Evolutionary conservation across 2,888 invertebrate species (phyloP).

Genomic region (Cryptophagus acutangulus): DNA sequence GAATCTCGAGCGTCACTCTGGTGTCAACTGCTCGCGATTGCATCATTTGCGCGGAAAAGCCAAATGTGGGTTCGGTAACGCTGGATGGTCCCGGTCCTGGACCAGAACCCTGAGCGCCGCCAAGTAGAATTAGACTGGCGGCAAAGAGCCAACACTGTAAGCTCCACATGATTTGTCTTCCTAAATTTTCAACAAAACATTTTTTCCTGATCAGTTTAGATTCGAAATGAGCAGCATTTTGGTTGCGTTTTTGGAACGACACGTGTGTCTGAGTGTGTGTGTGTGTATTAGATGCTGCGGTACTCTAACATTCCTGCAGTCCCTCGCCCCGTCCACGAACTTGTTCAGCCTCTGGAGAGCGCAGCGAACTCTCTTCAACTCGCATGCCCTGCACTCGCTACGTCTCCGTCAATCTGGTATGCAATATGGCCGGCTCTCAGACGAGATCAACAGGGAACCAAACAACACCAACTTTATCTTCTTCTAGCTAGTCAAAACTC

Average conservation of each 20-base stretch:
- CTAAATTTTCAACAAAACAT: neutral
- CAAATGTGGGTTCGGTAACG: conserved; percentile 32
- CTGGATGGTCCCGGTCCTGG: conserved; percentile 44
- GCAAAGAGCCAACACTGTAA: conserved; percentile 34
- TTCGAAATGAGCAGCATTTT: conserved; percentile 36
- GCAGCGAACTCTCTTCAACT: conserved; percentile 33
- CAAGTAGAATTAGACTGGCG: conserved; percentile 35
- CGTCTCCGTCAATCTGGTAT: conserved; percentile 47
- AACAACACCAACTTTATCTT: too few species aligned
- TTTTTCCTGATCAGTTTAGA: conserved; percentile 16
- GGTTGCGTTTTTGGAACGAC: conserved; percentile 37
- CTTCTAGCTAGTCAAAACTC: too few species aligned
- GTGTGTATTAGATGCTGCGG: conserved; percentile 41
- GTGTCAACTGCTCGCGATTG: conserved; percentile 85
- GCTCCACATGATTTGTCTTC: conserved; percentile 29
- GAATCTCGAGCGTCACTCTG: conserved; percentile 77
- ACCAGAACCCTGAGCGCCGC: conserved; percentile 41
- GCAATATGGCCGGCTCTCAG: conserved; percentile 49
- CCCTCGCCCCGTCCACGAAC: conserved; percentile 45
- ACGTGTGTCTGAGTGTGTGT: conserved; percentile 43
- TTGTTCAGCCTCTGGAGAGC: conserved; percentile 46
- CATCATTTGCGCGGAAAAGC: conserved; percentile 61
- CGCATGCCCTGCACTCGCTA: conserved; percentile 24
- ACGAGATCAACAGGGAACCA: conserved; percentile 35
- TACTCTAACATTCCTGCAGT: conserved; percentile 48